Evolutionary conservation across 2,113 vertebrate species (phyloP), one percentile per base, ranked within the genome.

Genomic region (Oceanites oceanicus): DNA sequence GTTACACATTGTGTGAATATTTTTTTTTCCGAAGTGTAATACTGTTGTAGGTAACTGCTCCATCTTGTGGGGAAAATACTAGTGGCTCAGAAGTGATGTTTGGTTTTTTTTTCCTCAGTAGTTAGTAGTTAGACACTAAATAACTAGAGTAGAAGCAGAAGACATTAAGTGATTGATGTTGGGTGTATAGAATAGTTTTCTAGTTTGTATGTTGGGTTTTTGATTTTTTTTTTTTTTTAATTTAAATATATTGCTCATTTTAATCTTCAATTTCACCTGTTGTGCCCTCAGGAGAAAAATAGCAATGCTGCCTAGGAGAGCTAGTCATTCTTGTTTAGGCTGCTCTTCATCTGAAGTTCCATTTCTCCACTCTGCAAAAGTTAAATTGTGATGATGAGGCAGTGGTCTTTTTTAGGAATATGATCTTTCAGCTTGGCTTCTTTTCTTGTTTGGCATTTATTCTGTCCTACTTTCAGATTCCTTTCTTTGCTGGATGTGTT

Each of bases 321-420:
- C 79, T 84, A 68, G 68, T 88, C 42, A 38, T 88, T 21, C 79
- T 87, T 90, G 42, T 74, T 89, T 85, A 96, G 93, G 84, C 77
- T 82, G 56, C 58, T 94, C 27, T 86, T 91, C 73, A 70, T 73
- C 58, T 92, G 83, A 75, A 89, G 66, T 78, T 94, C 58, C 68
- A 56, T 88, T 89, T 94, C n/a, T 95, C 16, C 38, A 25, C 47
- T 92, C 56, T 49, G 68, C 83, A 89, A 61, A 94, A 68, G 68
- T 75, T 91, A 84, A 81, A 79, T 84, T 91, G 56, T 86, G 80
- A 75, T 71, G 62, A 92, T 96, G 94, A 97, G 53, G 70, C 92
- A 95, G 94, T 70, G 62, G 62, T 72, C 70, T 95, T 73, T 94
- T 96, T 95, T 90, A 90, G 89, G 86, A 95, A 84, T 36, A 4